These are phyloP conservation scores for Ginglymostoma cirratum DNA, from an alignment of 2,113 vertebrate species.

Conservation along the genomic window DNA sequence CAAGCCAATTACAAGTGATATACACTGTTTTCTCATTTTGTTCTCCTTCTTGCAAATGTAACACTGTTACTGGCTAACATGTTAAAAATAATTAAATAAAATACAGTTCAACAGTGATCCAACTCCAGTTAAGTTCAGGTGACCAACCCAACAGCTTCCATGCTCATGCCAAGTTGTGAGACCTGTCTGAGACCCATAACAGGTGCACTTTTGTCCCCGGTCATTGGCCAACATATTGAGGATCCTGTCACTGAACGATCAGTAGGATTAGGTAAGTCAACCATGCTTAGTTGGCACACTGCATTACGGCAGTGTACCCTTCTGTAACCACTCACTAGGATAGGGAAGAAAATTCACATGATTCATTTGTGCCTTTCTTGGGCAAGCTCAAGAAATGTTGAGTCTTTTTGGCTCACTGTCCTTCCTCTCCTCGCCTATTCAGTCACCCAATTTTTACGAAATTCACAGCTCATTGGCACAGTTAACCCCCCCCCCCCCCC, in stretches of 20 bases:
- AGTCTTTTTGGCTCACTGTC: background rate
- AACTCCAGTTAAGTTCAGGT: conserved; percentile 1
- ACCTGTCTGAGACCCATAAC: background rate
- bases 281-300: conserved; percentile 31
- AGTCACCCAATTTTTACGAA: conserved; percentile 24
- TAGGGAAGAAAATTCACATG: conserved; percentile 28
- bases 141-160: conserved; percentile 12
- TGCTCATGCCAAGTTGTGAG: background rate
- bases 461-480: conserved; percentile 37
- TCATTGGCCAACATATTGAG: background rate
- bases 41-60: conserved; percentile 15
- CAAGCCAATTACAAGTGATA: conserved; percentile 1
- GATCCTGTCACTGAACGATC: conserved; percentile 18
- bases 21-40: background rate
- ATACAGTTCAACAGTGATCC: conserved; percentile 29
- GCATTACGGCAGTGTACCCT: background rate
- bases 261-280: conserved; percentile 23
- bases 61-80: conserved; percentile 27
- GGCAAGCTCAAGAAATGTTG: conserved; percentile 20
- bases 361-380: conserved; percentile 20
- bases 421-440: conserved; percentile 7
- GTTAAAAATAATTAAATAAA: conserved; percentile 33
- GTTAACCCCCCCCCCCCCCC: background rate
- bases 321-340: background rate
- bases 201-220: background rate